Base-by-base conservation (phyloP, 2,797 vertebrate genomes). In the Artibeus jamaicensis region DNA sequence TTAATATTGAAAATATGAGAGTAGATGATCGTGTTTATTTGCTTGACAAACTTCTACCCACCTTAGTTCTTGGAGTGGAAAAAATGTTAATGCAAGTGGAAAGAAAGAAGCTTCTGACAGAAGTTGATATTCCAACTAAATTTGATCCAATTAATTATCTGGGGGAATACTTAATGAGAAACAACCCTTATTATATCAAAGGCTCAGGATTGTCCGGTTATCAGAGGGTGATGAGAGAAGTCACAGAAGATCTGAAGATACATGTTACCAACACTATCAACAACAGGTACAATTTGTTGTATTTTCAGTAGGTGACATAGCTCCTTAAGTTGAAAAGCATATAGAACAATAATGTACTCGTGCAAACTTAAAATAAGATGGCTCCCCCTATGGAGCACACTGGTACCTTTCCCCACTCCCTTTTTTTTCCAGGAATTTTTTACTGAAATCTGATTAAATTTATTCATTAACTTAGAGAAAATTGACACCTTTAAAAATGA, bases 111-210 rank as follows among this genome's bases (percentile, higher is more conserved):
- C 92, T 98, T 92, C 97, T 98, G 77, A 94, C 93, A 87, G 77
- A 94, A 44, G 94, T 76, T 59, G 90, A 97, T 96, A 88, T 97
- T 95, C 97, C 98, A 97, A 79, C 8, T 73, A 96, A 79, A 6
- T 98, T 99, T 98, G 98, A 98, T 95, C 98, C 98, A 95, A 93
- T 99, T 92, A 98, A 96, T 98, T 98, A 98, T 98, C 98, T 99
- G 98, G 99, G 98, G 94, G 99, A 99, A 87, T 98, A 98, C 81
- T 97, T 99, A 97, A 99, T 99, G 98, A 98, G 98, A 92, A 97
- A 98, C 44, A 98, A 98, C 86, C 98, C 98, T 90, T 74, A 53
- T n/a, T 96, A 96, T 26, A 77, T 89, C 24, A 65, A 78, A 92
- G 70, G 93, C 46, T 50, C 96, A 74, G 81, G 95, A 32, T 90